phyloP scores from a whole-genome alignment of 2,797 vertebrate species.

The Phrynocephalus guinanensis region DNA sequence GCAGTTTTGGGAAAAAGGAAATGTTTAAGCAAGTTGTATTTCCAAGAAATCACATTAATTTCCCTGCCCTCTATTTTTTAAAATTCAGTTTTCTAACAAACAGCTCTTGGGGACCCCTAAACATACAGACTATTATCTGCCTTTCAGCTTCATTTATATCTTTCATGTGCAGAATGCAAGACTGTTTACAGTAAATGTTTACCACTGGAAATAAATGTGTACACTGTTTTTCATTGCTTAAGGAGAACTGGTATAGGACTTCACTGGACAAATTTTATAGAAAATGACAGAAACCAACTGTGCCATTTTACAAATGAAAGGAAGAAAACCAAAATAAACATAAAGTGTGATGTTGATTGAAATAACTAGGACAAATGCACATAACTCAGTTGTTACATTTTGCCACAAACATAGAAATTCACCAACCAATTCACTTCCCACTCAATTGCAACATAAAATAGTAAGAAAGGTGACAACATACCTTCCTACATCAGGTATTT shows the following conservation, averaged over 20 bases:
- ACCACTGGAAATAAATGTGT: conserved; percentile 26
- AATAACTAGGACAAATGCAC: conserved; percentile 7
- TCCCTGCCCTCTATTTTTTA: not conserved
- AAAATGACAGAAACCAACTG: not conserved
- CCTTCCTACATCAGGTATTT: not conserved
- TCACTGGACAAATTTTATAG: not conserved
- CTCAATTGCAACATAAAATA: not conserved
- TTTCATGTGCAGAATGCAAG: conserved; percentile 10
- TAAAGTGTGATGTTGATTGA: conserved; percentile 21
- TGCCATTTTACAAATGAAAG: not conserved
- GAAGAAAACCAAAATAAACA: conserved; percentile 17
- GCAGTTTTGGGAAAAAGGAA: not conserved
- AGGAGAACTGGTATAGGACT: not conserved
- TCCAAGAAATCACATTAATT: not conserved
- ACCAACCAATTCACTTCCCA: conserved; percentile 3
- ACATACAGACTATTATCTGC: not conserved
- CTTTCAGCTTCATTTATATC: conserved; percentile 14
- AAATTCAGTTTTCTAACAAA: not conserved
- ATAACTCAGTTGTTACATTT: not conserved
- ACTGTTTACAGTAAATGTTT: conserved; percentile 28
- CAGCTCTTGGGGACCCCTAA: not conserved
- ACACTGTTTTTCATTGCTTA: not conserved
- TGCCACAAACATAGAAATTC: not conserved
- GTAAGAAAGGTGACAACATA: not conserved
- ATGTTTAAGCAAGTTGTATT: conserved; percentile 1